phyloP scores from a whole-genome alignment of 1,140 invertebrate species.

The Fopius arisanus region DNA sequence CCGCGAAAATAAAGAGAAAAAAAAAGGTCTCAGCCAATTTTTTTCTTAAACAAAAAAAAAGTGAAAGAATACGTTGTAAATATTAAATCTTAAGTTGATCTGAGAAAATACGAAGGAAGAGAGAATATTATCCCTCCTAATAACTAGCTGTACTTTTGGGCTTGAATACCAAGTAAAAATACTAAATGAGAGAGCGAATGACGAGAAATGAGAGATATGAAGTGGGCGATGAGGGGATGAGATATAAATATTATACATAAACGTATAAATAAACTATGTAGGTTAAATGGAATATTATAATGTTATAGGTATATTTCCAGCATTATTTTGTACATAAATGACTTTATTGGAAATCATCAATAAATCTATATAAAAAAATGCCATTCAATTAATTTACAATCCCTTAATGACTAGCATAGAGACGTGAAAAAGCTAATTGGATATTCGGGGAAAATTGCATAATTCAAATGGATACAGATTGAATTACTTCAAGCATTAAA shows the following conservation, averaged over 20 bases:
- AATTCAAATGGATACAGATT: too few species aligned
- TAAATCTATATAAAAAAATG: constrained; percentile 50
- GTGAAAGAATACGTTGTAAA: neutral
- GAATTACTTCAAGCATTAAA: too few species aligned
- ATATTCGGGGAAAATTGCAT: too few species aligned
- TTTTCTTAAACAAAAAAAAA: too few species aligned
- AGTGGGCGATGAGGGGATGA: constrained; percentile 5
- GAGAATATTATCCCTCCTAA: neutral
- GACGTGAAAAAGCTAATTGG: too few species aligned
- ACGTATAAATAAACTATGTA: constrained; percentile 16
- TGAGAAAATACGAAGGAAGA: neutral
- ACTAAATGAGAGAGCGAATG: neutral
- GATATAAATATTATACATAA: constrained; percentile 8
- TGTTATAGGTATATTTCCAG: constrained; percentile 54
- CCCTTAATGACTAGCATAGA: too few species aligned
- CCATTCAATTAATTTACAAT: neutral
- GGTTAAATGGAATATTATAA: constrained; percentile 38
- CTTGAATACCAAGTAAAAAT: neutral
- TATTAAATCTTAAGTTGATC: neutral
- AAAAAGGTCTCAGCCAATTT: neutral
- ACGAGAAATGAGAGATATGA: neutral
- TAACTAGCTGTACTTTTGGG: constrained; percentile 19
- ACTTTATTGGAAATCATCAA: constrained; percentile 58
- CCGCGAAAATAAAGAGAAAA: neutral
- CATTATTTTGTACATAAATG: constrained; percentile 62